Evolutionary conservation across 2,113 vertebrate species (phyloP), one percentile per base, ranked within the genome.

Genomic region (Cygnus buccinator): DNA sequence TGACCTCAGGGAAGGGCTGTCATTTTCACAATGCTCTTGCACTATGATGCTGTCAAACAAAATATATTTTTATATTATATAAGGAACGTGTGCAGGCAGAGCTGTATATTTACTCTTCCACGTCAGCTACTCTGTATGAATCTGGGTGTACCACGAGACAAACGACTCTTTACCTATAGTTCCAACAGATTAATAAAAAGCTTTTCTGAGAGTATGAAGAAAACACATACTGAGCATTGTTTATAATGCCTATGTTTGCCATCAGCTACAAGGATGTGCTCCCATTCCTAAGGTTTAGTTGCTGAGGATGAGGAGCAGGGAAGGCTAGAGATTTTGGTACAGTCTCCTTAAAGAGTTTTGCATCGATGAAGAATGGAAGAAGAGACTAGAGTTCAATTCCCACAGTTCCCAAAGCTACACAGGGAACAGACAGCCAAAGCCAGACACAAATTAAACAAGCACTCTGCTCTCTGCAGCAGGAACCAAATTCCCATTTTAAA

Each of bases 51-150:
- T 85, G 71, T 83, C 84, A 87, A 90, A 86, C 55, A 90, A 80
- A 90, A 95, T 76, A n/a, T 66, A 77, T 90, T 77, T 52, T 28
- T 83, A 22, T 83, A 59, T 91, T 89, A 81, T n/a, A 58, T 67
- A 93, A 89, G 37, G 20, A 93, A 84, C 0, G 0, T 50, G 48
- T 9, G 1, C 44, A 87, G 61, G 50, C 76, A 3, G 65, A 39
- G 83, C 50, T 77, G 26, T 73, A 26, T 48, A 63, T 29, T 85
- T 61, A 13, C 5, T 73, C 50, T 83, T 90, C 58, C 35, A 58
- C 0, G 0, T 70, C 83, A 86, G 48, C 63, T 66, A 48, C 37
- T 70, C 43, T 25, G 15, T 39, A 44, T 1, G 6, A 80, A 88
- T 85, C 71, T 75, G 66, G 17, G n/a, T 50, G 37, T 28, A 59